Conservation (phyloP, 2,797 vertebrate genomes). For the Todus mexicanus region DNA sequence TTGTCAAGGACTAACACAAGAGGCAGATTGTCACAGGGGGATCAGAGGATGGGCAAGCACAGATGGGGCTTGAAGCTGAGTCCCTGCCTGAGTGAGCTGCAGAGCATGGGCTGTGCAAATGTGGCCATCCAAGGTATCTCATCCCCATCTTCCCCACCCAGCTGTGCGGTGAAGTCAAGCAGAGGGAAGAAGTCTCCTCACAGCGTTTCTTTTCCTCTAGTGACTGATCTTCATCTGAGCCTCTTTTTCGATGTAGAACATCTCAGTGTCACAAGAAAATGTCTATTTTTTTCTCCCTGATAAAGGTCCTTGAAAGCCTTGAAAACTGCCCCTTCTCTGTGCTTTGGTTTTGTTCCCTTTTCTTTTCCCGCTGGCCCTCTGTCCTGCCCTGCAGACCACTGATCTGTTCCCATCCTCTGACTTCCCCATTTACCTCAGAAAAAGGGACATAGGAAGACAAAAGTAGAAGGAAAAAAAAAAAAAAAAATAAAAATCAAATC, state of each 20-base stretch:
- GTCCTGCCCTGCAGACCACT: background rate
- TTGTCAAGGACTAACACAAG: background rate
- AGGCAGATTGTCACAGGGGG: rapidly evolving
- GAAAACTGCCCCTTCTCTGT: background rate
- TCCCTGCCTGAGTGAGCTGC: background rate
- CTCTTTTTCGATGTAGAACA: background rate
- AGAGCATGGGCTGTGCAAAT: rapidly evolving
- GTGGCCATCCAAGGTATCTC: too few relatives aligned
- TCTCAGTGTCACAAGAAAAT: background rate
- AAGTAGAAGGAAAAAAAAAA: too few relatives aligned
- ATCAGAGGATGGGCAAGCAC: background rate
- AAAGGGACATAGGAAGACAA: background rate
- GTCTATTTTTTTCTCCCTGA: background rate
- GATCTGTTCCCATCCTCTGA: background rate
- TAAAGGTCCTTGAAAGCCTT: background rate
- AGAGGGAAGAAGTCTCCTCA: background rate
- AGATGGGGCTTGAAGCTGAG: background rate
- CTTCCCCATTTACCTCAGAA: background rate
- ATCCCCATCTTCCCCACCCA: rapidly evolving
- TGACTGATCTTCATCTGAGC: background rate
- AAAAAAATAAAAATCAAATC: too few relatives aligned
- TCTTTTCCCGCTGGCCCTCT: background rate
- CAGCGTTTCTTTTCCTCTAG: background rate
- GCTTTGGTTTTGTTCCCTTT: background rate
- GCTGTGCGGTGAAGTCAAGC: background rate